These are phyloP conservation scores for Synanthedon myopaeformis DNA, from an alignment of 2,888 invertebrate species.

Conservation along the genomic window DNA sequence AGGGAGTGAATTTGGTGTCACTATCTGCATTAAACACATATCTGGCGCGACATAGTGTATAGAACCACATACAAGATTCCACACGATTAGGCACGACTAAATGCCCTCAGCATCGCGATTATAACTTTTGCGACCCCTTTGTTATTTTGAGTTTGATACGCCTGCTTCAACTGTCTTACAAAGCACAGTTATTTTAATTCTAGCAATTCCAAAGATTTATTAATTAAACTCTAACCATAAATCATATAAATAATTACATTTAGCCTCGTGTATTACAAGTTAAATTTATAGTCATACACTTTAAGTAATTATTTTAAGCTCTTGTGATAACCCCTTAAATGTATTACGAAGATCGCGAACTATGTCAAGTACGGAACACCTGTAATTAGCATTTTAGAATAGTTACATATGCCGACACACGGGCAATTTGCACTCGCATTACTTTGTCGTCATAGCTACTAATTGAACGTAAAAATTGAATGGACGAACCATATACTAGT, in stretches of 20 bases:
- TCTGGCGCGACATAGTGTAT: too few species aligned
- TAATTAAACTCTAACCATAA: not conserved
- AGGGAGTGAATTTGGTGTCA: too few species aligned
- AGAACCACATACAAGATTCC: too few species aligned
- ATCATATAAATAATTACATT: not conserved
- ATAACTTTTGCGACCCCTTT: too few species aligned
- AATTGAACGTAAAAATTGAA: too few species aligned
- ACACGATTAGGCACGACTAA: too few species aligned
- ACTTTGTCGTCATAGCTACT: not conserved
- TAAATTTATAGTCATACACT: not conserved
- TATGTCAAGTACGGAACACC: slow-evolving; percentile 30
- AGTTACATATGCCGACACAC: slow-evolving; percentile 9
- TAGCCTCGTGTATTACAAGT: not conserved
- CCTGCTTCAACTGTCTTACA: too few species aligned
- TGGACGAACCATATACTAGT: too few species aligned
- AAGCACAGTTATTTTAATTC: too few species aligned
- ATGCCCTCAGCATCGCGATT: too few species aligned
- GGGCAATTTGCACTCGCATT: slow-evolving; percentile 3
- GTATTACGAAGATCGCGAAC: slow-evolving; percentile 14
- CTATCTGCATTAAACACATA: too few species aligned
- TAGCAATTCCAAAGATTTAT: not conserved
- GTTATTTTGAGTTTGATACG: too few species aligned
- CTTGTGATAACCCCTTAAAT: not conserved
- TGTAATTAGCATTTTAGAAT: slow-evolving; percentile 29
- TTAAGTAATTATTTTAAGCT: not conserved